phyloP scores from a whole-genome alignment of 2,797 vertebrate species.

The Knipowitschia caucasica region DNA sequence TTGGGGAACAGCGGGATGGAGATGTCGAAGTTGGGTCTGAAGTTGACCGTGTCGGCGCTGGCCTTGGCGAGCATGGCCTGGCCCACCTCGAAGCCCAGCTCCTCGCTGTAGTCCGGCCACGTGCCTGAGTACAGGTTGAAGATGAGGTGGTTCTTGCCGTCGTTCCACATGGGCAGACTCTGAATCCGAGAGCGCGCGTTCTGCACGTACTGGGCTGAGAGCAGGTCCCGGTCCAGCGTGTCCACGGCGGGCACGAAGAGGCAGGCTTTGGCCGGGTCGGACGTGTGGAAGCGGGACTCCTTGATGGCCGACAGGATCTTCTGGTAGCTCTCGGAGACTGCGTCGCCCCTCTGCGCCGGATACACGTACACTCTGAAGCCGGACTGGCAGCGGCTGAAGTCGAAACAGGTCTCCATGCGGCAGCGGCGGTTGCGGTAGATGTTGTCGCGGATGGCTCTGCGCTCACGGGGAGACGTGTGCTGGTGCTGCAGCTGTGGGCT shows the following conservation, averaged over 20 bases:
- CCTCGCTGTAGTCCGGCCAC: slow-evolving; percentile 82
- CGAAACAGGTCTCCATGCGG: slow-evolving; percentile 83
- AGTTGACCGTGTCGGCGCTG: slow-evolving; percentile 77
- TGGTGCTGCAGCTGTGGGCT: slow-evolving; percentile 74
- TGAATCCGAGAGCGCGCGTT: slow-evolving; percentile 73
- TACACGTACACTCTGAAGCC: slow-evolving; percentile 78
- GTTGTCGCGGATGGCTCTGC: slow-evolving; percentile 74
- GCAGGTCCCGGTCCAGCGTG: slow-evolving; percentile 80
- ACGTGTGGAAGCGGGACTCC: slow-evolving; percentile 77
- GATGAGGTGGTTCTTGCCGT: slow-evolving; percentile 80
- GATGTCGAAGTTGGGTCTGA: slow-evolving; percentile 78
- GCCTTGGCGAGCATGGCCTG: slow-evolving; percentile 81
- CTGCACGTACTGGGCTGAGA: slow-evolving; percentile 76
- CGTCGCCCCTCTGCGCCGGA: slow-evolving; percentile 71
- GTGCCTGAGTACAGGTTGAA: slow-evolving; percentile 83
- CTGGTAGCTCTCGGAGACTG: slow-evolving; percentile 76
- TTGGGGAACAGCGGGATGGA: slow-evolving; percentile 83
- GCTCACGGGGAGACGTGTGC: slow-evolving; percentile 74
- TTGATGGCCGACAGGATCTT: slow-evolving; percentile 77
- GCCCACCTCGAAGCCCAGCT: slow-evolving; percentile 80
- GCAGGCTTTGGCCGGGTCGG: slow-evolving; percentile 72
- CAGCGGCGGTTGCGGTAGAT: slow-evolving; percentile 79
- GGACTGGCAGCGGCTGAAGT: slow-evolving; percentile 74
- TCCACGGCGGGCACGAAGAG: slow-evolving; percentile 78
- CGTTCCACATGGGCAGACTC: slow-evolving; percentile 76